phyloP scores from a whole-genome alignment of 2,113 vertebrate genomes.

The Oryzias curvinotus region DNA sequence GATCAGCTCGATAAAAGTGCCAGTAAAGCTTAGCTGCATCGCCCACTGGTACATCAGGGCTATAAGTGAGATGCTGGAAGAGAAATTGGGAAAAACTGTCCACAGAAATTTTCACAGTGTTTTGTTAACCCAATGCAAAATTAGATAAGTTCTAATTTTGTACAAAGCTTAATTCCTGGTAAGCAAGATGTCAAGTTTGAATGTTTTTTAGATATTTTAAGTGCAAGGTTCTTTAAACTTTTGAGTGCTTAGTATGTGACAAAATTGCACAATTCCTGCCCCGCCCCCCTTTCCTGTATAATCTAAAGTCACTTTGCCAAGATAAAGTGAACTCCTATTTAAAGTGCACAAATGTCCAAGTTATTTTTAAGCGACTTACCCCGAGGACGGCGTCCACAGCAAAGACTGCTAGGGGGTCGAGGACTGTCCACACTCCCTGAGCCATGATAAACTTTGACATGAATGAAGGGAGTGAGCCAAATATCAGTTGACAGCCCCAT shows the following conservation, averaged over 20 bases:
- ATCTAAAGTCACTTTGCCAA: conserved; percentile 81
- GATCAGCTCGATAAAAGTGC: conserved; percentile 80
- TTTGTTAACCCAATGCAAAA: too few species aligned
- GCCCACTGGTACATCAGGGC: conserved; percentile 80
- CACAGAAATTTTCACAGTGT: too few species aligned
- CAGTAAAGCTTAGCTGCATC: conserved; percentile 93
- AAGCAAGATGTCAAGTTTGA: too few species aligned
- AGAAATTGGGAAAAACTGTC: background rate
- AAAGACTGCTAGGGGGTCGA: conserved; percentile 93
- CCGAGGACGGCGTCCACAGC: conserved; percentile 91
- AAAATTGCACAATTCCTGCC: conserved; percentile 37
- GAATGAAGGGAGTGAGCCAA: conserved; percentile 90
- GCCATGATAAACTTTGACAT: conserved; percentile 97
- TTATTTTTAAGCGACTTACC: conserved; percentile 98
- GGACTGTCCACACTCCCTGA: conserved; percentile 92
- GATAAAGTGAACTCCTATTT: conserved; percentile 85
- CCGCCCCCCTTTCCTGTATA: conserved; percentile 43
- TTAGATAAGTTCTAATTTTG: too few species aligned
- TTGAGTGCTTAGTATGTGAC: conserved; percentile 2
- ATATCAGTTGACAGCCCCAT: conserved; percentile 93
- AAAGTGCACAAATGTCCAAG: conserved; percentile 82
- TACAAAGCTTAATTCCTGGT: too few species aligned
- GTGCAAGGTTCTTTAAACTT: too few species aligned
- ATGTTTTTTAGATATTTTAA: too few species aligned
- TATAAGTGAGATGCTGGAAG: conserved; percentile 78